Base-by-base conservation (phyloP, 2,113 vertebrate genomes). In the Montifringilla adamsi region DNA sequence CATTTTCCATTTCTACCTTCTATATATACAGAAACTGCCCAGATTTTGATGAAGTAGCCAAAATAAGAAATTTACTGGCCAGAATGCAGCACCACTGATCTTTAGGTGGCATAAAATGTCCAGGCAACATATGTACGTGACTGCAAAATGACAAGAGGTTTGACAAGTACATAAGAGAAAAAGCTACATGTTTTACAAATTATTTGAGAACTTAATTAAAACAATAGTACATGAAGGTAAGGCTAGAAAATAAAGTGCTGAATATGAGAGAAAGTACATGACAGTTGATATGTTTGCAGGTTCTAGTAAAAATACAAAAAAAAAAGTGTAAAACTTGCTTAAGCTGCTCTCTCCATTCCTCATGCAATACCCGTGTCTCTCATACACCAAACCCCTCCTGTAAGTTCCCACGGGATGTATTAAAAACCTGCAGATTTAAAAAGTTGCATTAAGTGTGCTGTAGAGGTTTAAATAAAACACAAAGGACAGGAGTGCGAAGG, bases 41-140 rank as follows among this genome's bases (percentile, higher is more conserved):
- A 96, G 91, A 90, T 98, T 98, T 97, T 90, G 97, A 98, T 98
- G 98, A 98, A 95, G 98, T 98, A 99, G 98, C 99, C 99, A 99
- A 99, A 99, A 99, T 98, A 99, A 99, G 98, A 98, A 98, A 98
- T 98, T 99, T 99, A 99, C 99, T 99, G 98, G 99, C 99, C 98
- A 98, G 98, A 98, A 98, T 98, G 98, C 98, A 99, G 98, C 98
- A 98, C 98, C 98, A 98, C 98, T 98, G 98, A 98, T 98, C 97
- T 98, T 98, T 98, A 97, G 98, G 98, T 99, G 98, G 98, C 98
- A 98, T 90, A 98, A 98, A 96, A 99, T 98, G 98, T 99, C 99
- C 99, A 99, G 99, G 99, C 99, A 99, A 95, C 96, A 62, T 87
- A 99, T 98, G 98, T 98, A 98, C 97, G 98, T 98, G 98, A 99